These are phyloP conservation scores for Leptinotarsa texana DNA, from an alignment of 1,140 invertebrate genomes.

Conservation along the genomic window DNA sequence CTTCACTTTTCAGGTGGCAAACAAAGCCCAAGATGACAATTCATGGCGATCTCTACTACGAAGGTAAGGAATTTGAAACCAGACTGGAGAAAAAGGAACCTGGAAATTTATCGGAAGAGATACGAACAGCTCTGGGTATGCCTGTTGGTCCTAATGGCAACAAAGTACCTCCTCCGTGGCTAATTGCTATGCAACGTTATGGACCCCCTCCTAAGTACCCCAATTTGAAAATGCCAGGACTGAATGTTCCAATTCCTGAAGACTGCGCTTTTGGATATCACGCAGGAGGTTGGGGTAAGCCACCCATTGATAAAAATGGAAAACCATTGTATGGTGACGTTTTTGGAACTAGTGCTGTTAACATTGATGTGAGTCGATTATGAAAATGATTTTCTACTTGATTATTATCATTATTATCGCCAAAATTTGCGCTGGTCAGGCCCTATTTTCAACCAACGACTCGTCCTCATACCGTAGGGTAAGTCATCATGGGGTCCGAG, in stretches of 20 bases:
- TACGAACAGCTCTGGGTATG: conserved; percentile 97
- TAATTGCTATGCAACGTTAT: conserved; percentile 99
- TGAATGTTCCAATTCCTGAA: conserved; percentile 94
- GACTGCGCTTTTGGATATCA: conserved; percentile 98
- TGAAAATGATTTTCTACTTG: too few relatives aligned
- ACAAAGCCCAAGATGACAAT: conserved; percentile 99
- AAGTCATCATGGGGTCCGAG: too few relatives aligned
- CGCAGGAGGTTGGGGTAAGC: conserved; percentile 99
- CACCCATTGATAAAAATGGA: conserved; percentile 98
- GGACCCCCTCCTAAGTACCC: conserved; percentile 99
- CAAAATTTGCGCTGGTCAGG: conserved; percentile 50
- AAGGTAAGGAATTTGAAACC: conserved; percentile 99
- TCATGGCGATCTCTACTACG: conserved; percentile 99
- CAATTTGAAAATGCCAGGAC: conserved; percentile 93
- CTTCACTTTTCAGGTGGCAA: conserved; percentile 83
- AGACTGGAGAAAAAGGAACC: conserved; percentile 98
- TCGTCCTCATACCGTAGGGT: too few relatives aligned
- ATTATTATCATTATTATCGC: too few relatives aligned
- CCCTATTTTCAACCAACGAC: conserved; percentile 63
- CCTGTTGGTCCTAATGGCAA: conserved; percentile 89
- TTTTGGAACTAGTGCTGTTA: conserved; percentile 77
- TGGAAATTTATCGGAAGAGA: conserved; percentile 93
- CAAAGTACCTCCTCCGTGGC: conserved; percentile 94
- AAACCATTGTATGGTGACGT: conserved; percentile 99
- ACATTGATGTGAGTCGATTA: conserved; percentile 63